Conservation (phyloP, 1,140 invertebrate species). For the Drosophila lini region DNA sequence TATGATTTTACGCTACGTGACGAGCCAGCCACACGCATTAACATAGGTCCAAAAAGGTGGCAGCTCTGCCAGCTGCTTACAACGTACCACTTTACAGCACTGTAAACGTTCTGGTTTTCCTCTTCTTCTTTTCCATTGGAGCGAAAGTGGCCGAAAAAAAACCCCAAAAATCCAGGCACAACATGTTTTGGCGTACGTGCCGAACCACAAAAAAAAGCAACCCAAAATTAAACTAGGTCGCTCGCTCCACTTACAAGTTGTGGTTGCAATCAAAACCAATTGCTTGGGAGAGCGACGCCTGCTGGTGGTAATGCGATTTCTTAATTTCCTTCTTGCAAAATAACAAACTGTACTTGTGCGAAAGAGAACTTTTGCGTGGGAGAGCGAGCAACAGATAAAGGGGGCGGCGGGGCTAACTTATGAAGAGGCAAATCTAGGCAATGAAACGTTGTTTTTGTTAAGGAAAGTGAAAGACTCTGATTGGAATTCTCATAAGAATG, state of each 20-base stretch:
- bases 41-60: constrained; percentile 15
- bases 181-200: constrained; percentile 48
- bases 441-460: constrained; percentile 31
- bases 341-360: constrained; percentile 54
- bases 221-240: constrained; percentile 45
- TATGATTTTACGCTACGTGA: constrained; percentile 54
- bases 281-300: constrained; percentile 22
- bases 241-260: constrained; percentile 17
- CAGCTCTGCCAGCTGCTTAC: constrained; percentile 17
- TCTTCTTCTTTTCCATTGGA: constrained; percentile 8
- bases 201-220: constrained; percentile 1
- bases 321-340: constrained; percentile 29
- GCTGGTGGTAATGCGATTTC: constrained; percentile 10
- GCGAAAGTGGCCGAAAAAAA: constrained; percentile 41
- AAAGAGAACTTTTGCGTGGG: constrained; percentile 29
- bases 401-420: neutral
- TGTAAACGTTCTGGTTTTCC: constrained; percentile 10
- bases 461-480: constrained; percentile 79
- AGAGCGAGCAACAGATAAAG: neutral
- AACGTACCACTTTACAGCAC: constrained; percentile 32
- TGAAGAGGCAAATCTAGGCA: neutral
- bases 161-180: constrained; percentile 27
- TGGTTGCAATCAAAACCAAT: constrained; percentile 39
- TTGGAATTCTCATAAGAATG: constrained; percentile 81
- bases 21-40: constrained; percentile 10